Evolutionary conservation across 2,113 vertebrate genomes (phyloP), one percentile per base, ranked within the genome.

Genomic region (Shinisaurus crocodilurus): DNA sequence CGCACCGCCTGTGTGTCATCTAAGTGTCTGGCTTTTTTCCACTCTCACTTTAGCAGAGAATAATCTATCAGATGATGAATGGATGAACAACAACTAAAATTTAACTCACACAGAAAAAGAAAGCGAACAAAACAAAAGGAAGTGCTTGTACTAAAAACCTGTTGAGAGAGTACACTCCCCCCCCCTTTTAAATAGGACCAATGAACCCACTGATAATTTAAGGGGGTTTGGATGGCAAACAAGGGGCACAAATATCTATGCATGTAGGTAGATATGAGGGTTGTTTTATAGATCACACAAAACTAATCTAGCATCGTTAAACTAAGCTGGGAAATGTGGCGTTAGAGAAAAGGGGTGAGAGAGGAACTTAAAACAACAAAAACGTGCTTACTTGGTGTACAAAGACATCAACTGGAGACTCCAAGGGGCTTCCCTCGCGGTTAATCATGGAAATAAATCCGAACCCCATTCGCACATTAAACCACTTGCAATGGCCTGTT

Each of bases 381-480:
- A 92, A 83, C 50, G 75, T 82, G 97, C 99, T 99, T 98, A 99
- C 99, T 99, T 99, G 99, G 98, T 99, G 99, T 95, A 99, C 99
- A 97, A 99, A 99, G 92, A 99, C 99, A 97, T 99, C 99, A 93
- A 98, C 97, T 54, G 99, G 98, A 86, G 98, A 97, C 90, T 99
- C 99, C 95, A 99, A 97, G 91, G 98, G 98, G 96, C 96, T 98
- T 95, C 99, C 99, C 90, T 98, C 99, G 94, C 98, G 99, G 97
- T 95, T 98, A 95, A 98, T 98, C 99, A 99, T 99, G 96, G 99
- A 99, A 97, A 99, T 99, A 98, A 99, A 99, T 96, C 99, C 99
- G 95, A 99, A 99, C 90, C 99, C 99, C 99, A 99, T 99, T 85
- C 99, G 98, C 95, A 99, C 99, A 96, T 99, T 99, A 97, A 99